A percentile compares a stretch with the other conserved stretches of the same genome.
Conservation (phyloP, 2,888 invertebrate species). For the Eumerus sabulonum region DNA sequence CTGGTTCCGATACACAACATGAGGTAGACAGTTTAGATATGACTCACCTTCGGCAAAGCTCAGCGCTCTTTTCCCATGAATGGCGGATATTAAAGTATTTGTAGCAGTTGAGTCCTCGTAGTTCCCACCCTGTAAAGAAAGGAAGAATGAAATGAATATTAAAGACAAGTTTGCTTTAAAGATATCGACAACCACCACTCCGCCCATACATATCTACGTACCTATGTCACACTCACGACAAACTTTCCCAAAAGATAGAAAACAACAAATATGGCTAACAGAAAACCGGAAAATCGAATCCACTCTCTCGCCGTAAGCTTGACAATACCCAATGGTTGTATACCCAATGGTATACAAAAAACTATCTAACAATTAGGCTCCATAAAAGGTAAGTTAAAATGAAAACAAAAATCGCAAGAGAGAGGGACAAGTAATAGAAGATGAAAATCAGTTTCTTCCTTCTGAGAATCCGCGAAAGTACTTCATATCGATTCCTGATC, state of each 20-base stretch:
- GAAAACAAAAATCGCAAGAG: slow-evolving; percentile 18
- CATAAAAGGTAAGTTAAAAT: slow-evolving; percentile 57
- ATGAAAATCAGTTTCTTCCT: slow-evolving; percentile 24
- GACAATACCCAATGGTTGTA: no score
- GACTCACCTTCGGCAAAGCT: slow-evolving; percentile 94
- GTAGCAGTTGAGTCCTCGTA: slow-evolving; percentile 94
- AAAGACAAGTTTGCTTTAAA: neutral
- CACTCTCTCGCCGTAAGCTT: slow-evolving; percentile 50
- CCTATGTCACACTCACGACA: no score
- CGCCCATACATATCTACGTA: neutral
- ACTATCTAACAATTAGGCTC: slow-evolving; percentile 26
- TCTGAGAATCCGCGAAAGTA: slow-evolving; percentile 65
- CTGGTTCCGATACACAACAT: slow-evolving; percentile 26
- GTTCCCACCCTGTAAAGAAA: slow-evolving; percentile 91
- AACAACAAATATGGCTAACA: slow-evolving; percentile 56
- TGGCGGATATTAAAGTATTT: slow-evolving; percentile 97
- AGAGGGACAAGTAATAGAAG: slow-evolving; percentile 10
- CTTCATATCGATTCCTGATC: slow-evolving; percentile 41
- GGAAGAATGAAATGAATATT: slow-evolving; percentile 49
- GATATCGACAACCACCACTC: slow-evolving; percentile 26
- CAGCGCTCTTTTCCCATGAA: slow-evolving; percentile 97
- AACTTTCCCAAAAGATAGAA: slow-evolving; percentile 66
- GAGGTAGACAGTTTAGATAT: slow-evolving; percentile 1
- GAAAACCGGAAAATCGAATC: slow-evolving; percentile 64
- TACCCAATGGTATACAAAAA: no score